A percentile compares a stretch with the other conserved stretches of the same genome.
Conservation (phyloP, 2,797 vertebrate genomes). For the Leptoclinus maculatus region DNA sequence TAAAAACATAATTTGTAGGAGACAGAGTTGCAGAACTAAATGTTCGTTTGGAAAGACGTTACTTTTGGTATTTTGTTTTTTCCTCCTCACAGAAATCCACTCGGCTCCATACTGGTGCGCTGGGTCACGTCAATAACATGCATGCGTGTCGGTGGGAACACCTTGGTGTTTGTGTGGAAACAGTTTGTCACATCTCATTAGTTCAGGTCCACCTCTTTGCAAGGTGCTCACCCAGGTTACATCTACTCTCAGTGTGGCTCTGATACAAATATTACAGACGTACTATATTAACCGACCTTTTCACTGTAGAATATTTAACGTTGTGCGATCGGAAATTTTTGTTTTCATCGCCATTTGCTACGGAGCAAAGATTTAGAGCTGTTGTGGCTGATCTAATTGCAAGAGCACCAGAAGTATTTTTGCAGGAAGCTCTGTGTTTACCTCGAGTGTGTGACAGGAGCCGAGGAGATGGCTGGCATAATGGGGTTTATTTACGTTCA, state of each 20-base stretch:
- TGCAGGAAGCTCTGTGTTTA: conserved; percentile 97
- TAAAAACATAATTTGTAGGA: background rate
- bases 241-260: conserved; percentile 56
- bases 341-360: conserved; percentile 82
- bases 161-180: conserved; percentile 81
- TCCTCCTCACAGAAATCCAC: conserved; percentile 18
- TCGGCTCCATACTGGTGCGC: conserved; percentile 33
- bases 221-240: conserved; percentile 54
- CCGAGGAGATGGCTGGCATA: conserved; percentile 91
- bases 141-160: conserved; percentile 66
- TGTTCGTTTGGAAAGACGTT: conserved; percentile 1
- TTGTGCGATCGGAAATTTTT: conserved; percentile 68
- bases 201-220: conserved; percentile 63
- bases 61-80: conserved; percentile 41
- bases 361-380: conserved; percentile 84
- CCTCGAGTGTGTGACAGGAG: conserved; percentile 92
- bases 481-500: conserved; percentile 98
- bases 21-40: background rate
- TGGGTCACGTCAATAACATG: conserved; percentile 63
- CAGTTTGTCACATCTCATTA: conserved; percentile 83
- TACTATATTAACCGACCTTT: conserved; percentile 71
- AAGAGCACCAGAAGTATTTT: conserved; percentile 86
- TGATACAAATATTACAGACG: conserved; percentile 61
- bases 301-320: conserved; percentile 48
- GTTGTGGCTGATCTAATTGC: conserved; percentile 87